phyloP scores from a whole-genome alignment of 2,113 vertebrate species.

The Sturnus vulgaris region DNA sequence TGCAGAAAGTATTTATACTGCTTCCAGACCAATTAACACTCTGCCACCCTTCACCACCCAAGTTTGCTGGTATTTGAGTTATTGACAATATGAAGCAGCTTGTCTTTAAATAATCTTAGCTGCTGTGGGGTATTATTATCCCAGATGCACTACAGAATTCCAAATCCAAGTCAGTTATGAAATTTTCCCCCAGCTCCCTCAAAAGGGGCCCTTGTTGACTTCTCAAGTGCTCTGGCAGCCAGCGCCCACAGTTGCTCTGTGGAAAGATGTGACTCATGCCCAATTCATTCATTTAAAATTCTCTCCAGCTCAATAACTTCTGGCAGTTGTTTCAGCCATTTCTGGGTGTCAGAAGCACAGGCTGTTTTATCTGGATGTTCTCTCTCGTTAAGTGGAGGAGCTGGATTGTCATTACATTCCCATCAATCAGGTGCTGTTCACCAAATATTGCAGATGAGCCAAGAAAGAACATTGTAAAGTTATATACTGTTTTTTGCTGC shows the following conservation, averaged over 20 bases:
- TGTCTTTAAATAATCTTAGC: not conserved
- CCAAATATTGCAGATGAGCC: not conserved
- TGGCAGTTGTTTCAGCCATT: conserved; percentile 7
- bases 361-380: conserved; percentile 4
- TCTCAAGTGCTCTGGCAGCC: not conserved
- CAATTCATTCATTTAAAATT: conserved; percentile 35
- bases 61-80: conserved; percentile 14
- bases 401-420: not conserved
- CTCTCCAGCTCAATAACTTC: conserved; percentile 38
- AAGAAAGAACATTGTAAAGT: not conserved
- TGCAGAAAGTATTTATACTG: conserved; percentile 42
- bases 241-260: not conserved
- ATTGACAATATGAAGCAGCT: conserved; percentile 11
- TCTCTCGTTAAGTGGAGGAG: not conserved
- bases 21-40: conserved; percentile 49
- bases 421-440: not conserved
- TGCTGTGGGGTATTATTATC: not conserved
- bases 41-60: conserved; percentile 27
- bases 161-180: not conserved
- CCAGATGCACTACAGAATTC: not conserved
- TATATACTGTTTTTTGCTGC: not conserved
- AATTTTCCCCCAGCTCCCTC: not conserved
- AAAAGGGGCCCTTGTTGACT: conserved; percentile 34
- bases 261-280: conserved; percentile 28
- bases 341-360: not conserved